Evolutionary conservation across 1,140 invertebrate genomes (phyloP).

Genomic region (Cherax quadricarinatus): DNA sequence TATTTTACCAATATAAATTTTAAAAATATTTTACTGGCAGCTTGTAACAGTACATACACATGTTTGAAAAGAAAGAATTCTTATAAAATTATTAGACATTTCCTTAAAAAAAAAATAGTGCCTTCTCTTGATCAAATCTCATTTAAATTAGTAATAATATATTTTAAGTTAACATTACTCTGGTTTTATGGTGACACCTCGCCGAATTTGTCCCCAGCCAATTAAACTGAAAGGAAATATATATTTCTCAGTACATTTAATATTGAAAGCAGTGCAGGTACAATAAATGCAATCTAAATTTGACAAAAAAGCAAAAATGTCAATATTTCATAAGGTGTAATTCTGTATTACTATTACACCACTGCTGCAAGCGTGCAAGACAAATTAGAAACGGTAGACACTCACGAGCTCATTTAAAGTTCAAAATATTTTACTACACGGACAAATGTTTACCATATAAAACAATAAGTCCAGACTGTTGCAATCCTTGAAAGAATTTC

Average conservation of each 20-base stretch:
- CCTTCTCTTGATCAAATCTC: not conserved
- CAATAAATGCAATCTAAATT: too few species aligned
- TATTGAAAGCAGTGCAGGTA: not conserved
- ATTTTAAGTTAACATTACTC: not conserved
- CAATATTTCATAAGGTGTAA: not conserved
- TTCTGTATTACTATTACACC: not conserved
- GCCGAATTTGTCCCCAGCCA: constrained; percentile 97
- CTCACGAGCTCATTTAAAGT: too few species aligned
- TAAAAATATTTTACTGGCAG: too few species aligned
- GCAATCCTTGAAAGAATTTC: not conserved
- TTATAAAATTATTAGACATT: too few species aligned
- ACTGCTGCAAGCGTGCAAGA: too few species aligned
- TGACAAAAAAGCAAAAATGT: not conserved
- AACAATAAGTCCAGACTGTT: too few species aligned
- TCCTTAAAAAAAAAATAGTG: not conserved
- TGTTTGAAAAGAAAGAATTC: not conserved
- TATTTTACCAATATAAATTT: too few species aligned
- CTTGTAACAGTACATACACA: too few species aligned
- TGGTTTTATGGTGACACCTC: constrained; percentile 92
- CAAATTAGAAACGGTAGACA: too few species aligned
- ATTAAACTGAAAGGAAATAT: constrained; percentile 83
- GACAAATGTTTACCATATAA: too few species aligned
- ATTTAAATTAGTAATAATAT: not conserved
- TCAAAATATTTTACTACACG: too few species aligned
- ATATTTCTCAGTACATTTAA: not conserved